Base-by-base conservation (phyloP, 2,113 vertebrate species). In the Ranitomeya imitator region DNA sequence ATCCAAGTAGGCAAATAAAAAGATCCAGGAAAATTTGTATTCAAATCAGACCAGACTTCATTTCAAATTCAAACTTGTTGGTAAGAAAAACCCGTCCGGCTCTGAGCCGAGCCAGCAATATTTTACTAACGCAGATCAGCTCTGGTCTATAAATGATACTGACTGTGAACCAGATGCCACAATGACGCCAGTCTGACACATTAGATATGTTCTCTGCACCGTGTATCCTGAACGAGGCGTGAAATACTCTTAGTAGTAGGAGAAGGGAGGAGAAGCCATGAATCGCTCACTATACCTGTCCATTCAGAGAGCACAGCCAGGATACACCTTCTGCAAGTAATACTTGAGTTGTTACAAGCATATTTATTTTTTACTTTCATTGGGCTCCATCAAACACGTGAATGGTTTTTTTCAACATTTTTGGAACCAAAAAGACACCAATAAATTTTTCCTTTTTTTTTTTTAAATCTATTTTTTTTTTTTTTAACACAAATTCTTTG, bases 11-110 rank as follows among this genome's bases (percentile, higher is more conserved):
- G 61, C 81, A 83, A 67, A 83, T 83, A 54, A 23, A 65, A 65
- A 67, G 26, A 23, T 51, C 6, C 51, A 67, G 15, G 18, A 16
- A 21, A 65, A 51, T 18, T 1, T 31, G 8, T 26, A 84, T 84
- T 84, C 82, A 84, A 84, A 71, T 51, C 15, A 13, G 51, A 54
- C 55, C 23, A 51, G 0, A 54, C 60, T 26, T 71, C 61, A 67
- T 69, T 54, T 54, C 23, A 83, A 54, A 83, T 52, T 67, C 82
- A 84, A 69, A 69, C 82, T 6, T 71, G n/a, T 15, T 15, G 81
- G 63, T 55, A 69, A 15, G 45, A 71, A 84, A 80, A 61, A 3
- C 7, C 15, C 16, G 15, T 52, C 19, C 45, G 0, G 26, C 16
- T 74, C 37, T 19, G 13, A 7, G 15, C 15, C 37, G 31, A 82